Evolutionary conservation across 2,113 vertebrate genomes (phyloP).

Genomic region (Willisornis vidua): DNA sequence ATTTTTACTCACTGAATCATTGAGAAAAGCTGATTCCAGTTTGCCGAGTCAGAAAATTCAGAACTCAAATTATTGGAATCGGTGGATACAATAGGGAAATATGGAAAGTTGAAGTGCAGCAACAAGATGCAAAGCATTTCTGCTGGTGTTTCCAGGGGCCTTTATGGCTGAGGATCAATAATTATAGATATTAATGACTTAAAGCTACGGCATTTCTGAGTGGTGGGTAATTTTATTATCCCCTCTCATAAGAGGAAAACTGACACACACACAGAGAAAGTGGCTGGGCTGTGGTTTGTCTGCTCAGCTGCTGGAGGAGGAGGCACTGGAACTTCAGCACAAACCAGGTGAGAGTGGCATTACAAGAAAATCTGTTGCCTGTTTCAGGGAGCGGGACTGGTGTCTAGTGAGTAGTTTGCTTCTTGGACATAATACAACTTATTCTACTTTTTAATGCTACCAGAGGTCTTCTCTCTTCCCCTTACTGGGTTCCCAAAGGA

Average conservation of each 20-base stretch:
- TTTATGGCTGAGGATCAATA: neutral
- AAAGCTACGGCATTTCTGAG: slow-evolving; percentile 29
- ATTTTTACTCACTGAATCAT: neutral
- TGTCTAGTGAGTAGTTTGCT: neutral
- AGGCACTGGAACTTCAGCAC: neutral
- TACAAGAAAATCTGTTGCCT: neutral
- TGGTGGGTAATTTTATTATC: slow-evolving; percentile 42
- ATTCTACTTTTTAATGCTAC: neutral
- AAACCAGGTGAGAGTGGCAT: neutral
- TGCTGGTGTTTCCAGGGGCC: neutral
- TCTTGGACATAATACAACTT: neutral
- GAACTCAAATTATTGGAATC: neutral
- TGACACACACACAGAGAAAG: neutral
- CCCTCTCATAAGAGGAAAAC: neutral
- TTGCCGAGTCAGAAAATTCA: neutral
- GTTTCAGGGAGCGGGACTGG: accelerated
- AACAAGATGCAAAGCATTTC: neutral
- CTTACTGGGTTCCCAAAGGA: neutral
- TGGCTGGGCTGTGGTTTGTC: neutral
- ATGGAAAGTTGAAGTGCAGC: neutral
- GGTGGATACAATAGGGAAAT: neutral
- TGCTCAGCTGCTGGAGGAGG: neutral
- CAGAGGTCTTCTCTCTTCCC: neutral
- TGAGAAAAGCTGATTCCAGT: neutral
- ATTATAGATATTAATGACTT: slow-evolving; percentile 44